Evolutionary conservation across 1,140 invertebrate genomes (phyloP), one percentile per base, ranked within the genome.

Genomic region (Ips typographus): DNA sequence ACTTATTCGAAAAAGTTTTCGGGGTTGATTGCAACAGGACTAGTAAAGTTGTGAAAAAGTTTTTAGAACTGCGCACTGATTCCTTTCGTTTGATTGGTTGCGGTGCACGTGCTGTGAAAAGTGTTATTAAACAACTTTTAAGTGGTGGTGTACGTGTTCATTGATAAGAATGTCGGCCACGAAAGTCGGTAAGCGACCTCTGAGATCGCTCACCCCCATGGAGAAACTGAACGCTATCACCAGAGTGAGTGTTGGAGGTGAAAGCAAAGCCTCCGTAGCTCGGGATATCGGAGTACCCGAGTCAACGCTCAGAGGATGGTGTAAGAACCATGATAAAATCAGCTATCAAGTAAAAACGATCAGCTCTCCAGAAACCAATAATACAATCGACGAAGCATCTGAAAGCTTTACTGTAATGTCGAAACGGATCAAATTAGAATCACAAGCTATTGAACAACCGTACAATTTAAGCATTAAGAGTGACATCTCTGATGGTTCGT

Each of bases 261-360:
- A 92, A 77, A 91, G 89, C 6, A 93, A 94, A 73, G 91, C 91
- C 0, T 91, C 91, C 0, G 91, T 94, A 0, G 91, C 91, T 0
- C 80, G 91, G 0, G 89, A 92, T 71, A 91, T 93, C 75, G 90
- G 90, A 0, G 90, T 94, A 1, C 91, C 91, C 0, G 91, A 94
- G 77, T 92, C 90, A 0, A 94, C 91, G 0, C 79, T 94, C 1
- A 83, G 91, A 0, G 91, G 91, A 36, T 94, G 91, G 91, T 94
- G 91, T 80, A 94, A 94, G 76, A 90, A 91, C 72, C 90, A 92
- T 75, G 86, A 90, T 68, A 93, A 92, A 74, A 84, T 93, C 1
- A 84, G 88, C 1, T 88, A 87, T 56, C 88, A 91, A 84, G 88
- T 88, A 1, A 82, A 86, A 6, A 86, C 88, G 66, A 86, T 88